Base-by-base conservation (phyloP, 2,888 invertebrate species). In the Vanessa cardui region DNA sequence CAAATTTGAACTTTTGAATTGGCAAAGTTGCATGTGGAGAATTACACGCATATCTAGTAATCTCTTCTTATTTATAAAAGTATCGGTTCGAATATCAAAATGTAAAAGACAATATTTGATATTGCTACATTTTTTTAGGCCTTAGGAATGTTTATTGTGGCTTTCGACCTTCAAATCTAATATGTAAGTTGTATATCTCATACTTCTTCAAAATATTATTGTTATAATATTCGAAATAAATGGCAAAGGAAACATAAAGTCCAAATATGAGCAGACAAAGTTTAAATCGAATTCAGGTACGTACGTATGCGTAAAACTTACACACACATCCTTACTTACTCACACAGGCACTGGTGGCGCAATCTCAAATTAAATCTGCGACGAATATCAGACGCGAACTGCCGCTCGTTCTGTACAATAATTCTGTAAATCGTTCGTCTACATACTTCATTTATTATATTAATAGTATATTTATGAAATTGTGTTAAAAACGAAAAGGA, bases 301-400 rank as follows among this genome's bases (percentile, higher is more conserved):
- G 39, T 39, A 12, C 39, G 88, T 88, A 61, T 56, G 61, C 60
- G 67, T 26, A n/a, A 26, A 16, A n/a, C 16, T n/a, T n/a, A 5
- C 47, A 47, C 47, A 47, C 18, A 47, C 47, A 47, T 8, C 7
- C 16, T n/a, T n/a, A 44, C 50, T 49, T 50, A 64, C 58, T 87
- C 83, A 80, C 77, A 75, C 80, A 80, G 64, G 46, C 60, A 60
- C 68, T 61, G 60, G 47, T n/a, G 8, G 49, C 88, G 80, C 86
- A 89, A 90, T 90, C 90, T 90, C 85, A 90, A 90, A 90, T 90
- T 88, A 89, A 90, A 90, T 90, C 89, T 88, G 79, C 74, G 80
- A 79, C 81, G 80, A 79, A 80, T 78, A 79, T 79, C 78, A 83
- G 80, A 79, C 82, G 81, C 77, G 33, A 33, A 31, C 39, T 26